A percentile compares a stretch with the other conserved stretches of the same genome.
phyloP scores from a whole-genome alignment of 2,797 vertebrate genomes.

The Siniperca scherzeri region DNA sequence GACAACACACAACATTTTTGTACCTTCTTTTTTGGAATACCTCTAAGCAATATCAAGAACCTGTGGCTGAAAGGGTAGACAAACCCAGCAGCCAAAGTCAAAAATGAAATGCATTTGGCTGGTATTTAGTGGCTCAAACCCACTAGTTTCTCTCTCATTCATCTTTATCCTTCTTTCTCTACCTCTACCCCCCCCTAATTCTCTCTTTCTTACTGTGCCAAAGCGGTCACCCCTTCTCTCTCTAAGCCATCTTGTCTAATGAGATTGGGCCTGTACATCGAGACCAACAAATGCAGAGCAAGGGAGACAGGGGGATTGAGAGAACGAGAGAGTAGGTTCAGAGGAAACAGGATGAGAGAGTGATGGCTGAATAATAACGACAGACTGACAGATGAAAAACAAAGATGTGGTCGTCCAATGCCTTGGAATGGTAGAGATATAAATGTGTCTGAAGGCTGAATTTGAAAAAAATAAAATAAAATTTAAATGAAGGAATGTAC shows the following conservation, averaged over 20 bases:
- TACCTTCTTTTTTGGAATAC: conserved; percentile 2
- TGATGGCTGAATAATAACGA: conserved; percentile 4
- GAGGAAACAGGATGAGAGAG: conserved; percentile 31
- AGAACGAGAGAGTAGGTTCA: conserved; percentile 33
- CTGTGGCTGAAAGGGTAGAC: not conserved
- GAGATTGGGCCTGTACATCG: conserved; percentile 71
- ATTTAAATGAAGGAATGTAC: not conserved
- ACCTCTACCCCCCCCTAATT: conserved; percentile 31
- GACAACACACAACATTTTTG: not conserved
- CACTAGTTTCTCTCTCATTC: conserved; percentile 25
- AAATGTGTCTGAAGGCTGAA: conserved; percentile 9
- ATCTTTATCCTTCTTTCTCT: conserved; percentile 26
- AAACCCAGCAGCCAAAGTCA: conserved; percentile 16
- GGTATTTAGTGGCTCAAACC: conserved; percentile 27
- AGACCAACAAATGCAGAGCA: conserved; percentile 53
- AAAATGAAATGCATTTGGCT: conserved; percentile 38
- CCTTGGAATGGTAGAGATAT: conserved; percentile 10
- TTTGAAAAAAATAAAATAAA: not conserved
- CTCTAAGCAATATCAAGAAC: conserved; percentile 8
- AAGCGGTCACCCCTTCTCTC: conserved; percentile 61
- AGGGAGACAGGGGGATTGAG: conserved; percentile 24
- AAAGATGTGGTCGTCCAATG: conserved; percentile 21
- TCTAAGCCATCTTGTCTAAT: conserved; percentile 80
- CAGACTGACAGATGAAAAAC: conserved; percentile 20
- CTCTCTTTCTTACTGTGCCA: conserved; percentile 53